A percentile compares a stretch with the other conserved stretches of the same genome.
These are phyloP conservation scores for Orthosia incerta DNA, from an alignment of 2,888 invertebrate species.

Conservation along the genomic window DNA sequence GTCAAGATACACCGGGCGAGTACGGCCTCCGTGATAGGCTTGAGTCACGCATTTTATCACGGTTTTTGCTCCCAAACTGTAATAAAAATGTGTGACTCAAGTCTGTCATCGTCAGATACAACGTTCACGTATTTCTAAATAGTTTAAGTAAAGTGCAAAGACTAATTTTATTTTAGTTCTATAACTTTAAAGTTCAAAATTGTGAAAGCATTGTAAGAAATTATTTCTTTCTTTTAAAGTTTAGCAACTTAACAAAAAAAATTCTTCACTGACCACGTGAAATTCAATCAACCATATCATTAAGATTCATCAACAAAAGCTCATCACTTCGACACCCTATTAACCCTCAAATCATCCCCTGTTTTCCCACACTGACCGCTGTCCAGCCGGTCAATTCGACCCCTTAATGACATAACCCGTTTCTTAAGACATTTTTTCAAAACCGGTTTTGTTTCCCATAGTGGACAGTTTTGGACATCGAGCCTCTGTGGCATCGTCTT, in stretches of 20 bases:
- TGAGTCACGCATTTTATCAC: too few species aligned
- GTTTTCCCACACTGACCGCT: slow-evolving; percentile 79
- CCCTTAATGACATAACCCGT: slow-evolving; percentile 69
- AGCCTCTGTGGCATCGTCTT: slow-evolving; percentile 58
- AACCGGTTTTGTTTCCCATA: slow-evolving; percentile 74
- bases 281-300: slow-evolving; percentile 35
- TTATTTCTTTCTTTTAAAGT: too few species aligned
- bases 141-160: too few species aligned
- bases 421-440: slow-evolving; percentile 71
- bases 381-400: slow-evolving; percentile 72
- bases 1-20: too few species aligned
- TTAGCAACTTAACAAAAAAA: background rate
- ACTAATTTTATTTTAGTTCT: too few species aligned
- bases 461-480: slow-evolving; percentile 72
- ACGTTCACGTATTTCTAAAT: too few species aligned
- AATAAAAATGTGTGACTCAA: too few species aligned
- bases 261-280: background rate
- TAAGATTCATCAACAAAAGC: slow-evolving; percentile 44
- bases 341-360: slow-evolving; percentile 56
- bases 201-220: too few species aligned
- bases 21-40: too few species aligned
- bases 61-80: too few species aligned
- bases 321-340: slow-evolving; percentile 43
- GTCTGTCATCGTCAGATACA: too few species aligned
- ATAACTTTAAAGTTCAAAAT: too few species aligned